Evolutionary conservation across 2,797 vertebrate genomes (phyloP).

Genomic region (Cossypha dichroa): DNA sequence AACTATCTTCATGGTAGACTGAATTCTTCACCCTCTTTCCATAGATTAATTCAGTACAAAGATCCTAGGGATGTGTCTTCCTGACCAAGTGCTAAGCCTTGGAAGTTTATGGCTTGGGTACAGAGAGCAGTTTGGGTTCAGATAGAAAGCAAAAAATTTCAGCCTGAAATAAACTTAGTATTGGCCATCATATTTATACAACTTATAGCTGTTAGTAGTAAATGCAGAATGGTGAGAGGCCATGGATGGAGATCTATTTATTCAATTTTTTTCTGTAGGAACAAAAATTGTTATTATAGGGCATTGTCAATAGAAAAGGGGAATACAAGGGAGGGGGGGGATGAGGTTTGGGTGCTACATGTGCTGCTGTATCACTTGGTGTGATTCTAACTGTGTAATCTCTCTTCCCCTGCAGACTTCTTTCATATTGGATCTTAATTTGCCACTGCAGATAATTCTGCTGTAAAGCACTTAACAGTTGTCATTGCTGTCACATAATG

Average conservation of each 20-base stretch:
- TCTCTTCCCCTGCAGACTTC: not conserved
- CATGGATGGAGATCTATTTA: not conserved
- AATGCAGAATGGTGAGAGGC: not conserved
- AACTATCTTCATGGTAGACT: not conserved
- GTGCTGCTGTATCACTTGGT: not conserved
- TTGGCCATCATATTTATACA: not conserved
- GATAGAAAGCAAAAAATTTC: not conserved
- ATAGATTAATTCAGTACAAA: not conserved
- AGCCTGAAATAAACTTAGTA: not conserved
- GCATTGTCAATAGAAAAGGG: not conserved
- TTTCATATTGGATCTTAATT: not conserved
- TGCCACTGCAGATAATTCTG: not conserved
- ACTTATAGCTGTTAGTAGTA: not conserved
- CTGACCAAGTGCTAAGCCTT: not conserved
- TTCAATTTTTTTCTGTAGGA: not conserved
- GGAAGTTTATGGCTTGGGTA: not conserved
- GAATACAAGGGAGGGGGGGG: fast-evolving
- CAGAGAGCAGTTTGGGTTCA: not conserved
- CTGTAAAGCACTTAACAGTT: not conserved
- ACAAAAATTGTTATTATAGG: not conserved
- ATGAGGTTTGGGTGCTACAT: not conserved
- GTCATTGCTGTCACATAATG: not conserved
- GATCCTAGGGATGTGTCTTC: not conserved
- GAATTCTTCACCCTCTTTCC: not conserved
- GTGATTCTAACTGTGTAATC: not conserved